A percentile compares a stretch with the other conserved stretches of the same genome.
These are phyloP conservation scores for Drosophila fuyamai DNA, from an alignment of 1,140 invertebrate species.

Conservation along the genomic window DNA sequence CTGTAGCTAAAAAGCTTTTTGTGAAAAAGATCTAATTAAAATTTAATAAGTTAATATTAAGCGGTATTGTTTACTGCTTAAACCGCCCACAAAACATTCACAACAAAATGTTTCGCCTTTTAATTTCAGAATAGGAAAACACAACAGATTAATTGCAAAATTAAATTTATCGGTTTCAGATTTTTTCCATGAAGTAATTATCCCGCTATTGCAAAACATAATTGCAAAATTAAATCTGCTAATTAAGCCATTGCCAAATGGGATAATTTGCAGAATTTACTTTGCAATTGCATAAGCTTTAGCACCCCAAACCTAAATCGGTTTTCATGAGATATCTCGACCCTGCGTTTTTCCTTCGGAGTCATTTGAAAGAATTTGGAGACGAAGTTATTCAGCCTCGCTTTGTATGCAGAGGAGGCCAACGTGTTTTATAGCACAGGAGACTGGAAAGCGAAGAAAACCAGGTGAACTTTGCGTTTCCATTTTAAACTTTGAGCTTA, in stretches of 20 bases:
- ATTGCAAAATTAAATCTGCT: slow-evolving; percentile 44
- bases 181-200: neutral
- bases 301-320: slow-evolving; percentile 13
- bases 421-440: slow-evolving; percentile 38
- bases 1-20: neutral
- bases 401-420: slow-evolving; percentile 59
- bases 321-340: slow-evolving; percentile 52
- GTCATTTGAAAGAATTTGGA: slow-evolving; percentile 47
- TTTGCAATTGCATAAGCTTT: slow-evolving; percentile 19
- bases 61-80: slow-evolving; percentile 4
- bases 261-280: slow-evolving; percentile 20
- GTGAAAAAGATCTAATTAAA: slow-evolving; percentile 11
- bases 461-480: neutral
- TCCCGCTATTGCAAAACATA: neutral
- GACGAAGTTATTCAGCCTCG: slow-evolving; percentile 38
- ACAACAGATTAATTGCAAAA: slow-evolving; percentile 24
- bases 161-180: slow-evolving; percentile 22
- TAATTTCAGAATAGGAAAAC: slow-evolving; percentile 2
- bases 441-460: slow-evolving; percentile 14
- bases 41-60: neutral
- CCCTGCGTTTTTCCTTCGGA: slow-evolving; percentile 22
- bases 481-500: slow-evolving; percentile 4
- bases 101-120: neutral
- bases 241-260: slow-evolving; percentile 38
- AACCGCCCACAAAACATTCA: neutral